These are phyloP conservation scores for Mesitornis unicolor DNA, from an alignment of 2,113 vertebrate species.

Conservation along the genomic window DNA sequence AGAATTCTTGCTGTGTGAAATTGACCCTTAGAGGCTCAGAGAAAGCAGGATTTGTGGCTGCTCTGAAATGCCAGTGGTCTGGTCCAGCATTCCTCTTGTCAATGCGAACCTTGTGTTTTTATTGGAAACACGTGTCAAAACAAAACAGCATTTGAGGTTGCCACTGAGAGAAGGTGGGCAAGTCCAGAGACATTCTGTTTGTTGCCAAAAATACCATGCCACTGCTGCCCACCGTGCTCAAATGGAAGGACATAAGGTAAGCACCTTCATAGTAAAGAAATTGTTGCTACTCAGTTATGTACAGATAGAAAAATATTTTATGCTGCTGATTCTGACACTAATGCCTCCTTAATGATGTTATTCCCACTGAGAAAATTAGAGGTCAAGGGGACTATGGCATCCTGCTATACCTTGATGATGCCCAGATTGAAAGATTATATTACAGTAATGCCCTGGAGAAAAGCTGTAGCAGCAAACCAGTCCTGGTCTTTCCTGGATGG, in stretches of 20 bases:
- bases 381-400: background rate
- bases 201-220: conserved; percentile 20
- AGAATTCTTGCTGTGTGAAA: background rate
- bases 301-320: background rate
- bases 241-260: background rate
- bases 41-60: conserved; percentile 60
- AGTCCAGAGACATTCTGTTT: conserved; percentile 12
- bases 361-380: background rate
- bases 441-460: background rate
- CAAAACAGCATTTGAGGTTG: background rate
- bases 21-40: conserved; percentile 42
- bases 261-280: background rate
- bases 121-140: conserved; percentile 74
- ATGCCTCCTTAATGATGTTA: background rate
- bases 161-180: conserved; percentile 30
- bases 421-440: background rate
- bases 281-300: background rate
- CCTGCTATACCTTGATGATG: background rate
- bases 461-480: background rate
- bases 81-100: conserved; percentile 64
- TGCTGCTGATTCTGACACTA: background rate
- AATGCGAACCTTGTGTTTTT: conserved; percentile 55
- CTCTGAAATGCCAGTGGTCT: conserved; percentile 45
- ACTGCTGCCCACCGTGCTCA: background rate
- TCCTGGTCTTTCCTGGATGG: background rate